phyloP scores from a whole-genome alignment of 2,888 invertebrate species.

The Troglohyphantes excavatus region DNA sequence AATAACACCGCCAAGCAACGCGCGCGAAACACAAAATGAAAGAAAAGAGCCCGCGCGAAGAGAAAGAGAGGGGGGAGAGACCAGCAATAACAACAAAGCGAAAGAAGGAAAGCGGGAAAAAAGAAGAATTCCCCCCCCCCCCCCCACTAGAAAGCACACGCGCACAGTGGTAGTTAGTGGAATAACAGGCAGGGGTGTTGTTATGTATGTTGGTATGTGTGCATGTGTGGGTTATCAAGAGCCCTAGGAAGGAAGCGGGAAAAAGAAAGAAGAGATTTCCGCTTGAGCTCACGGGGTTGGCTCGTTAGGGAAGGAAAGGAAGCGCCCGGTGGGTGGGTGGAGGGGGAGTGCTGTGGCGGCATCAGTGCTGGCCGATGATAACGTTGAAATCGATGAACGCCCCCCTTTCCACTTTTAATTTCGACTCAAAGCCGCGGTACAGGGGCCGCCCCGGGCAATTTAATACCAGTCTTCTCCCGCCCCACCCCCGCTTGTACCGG shows the following conservation, averaged over 20 bases:
- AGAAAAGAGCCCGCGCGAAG: conserved; percentile 1
- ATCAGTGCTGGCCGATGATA: conserved; percentile 76
- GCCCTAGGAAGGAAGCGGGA: conserved; percentile 49
- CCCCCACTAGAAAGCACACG: neutral
- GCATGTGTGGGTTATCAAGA: conserved; percentile 71
- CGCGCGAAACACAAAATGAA: conserved; percentile 33
- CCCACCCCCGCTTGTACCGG: neutral
- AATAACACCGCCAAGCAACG: conserved; percentile 14
- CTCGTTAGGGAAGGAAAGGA: conserved; percentile 72
- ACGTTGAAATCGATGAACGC: conserved; percentile 75
- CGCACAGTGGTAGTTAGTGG: conserved; percentile 68
- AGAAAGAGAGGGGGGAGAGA: neutral
- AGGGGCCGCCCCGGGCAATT: conserved; percentile 60
- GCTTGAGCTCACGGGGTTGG: conserved; percentile 66
- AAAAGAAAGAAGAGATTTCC: conserved; percentile 60
- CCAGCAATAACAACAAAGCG: conserved; percentile 12
- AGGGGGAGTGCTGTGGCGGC: conserved; percentile 21
- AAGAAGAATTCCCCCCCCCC: too few species aligned
- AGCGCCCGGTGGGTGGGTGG: neutral
- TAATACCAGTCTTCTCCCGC: conserved; percentile 65
- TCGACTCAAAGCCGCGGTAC: conserved; percentile 78
- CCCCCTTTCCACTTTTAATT: conserved; percentile 76
- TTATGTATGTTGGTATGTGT: conserved; percentile 62
- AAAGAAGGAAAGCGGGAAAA: conserved; percentile 5
- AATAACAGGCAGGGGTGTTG: conserved; percentile 77